Conservation (phyloP, 2,888 invertebrate genomes). For the Mactromeris polynyma region DNA sequence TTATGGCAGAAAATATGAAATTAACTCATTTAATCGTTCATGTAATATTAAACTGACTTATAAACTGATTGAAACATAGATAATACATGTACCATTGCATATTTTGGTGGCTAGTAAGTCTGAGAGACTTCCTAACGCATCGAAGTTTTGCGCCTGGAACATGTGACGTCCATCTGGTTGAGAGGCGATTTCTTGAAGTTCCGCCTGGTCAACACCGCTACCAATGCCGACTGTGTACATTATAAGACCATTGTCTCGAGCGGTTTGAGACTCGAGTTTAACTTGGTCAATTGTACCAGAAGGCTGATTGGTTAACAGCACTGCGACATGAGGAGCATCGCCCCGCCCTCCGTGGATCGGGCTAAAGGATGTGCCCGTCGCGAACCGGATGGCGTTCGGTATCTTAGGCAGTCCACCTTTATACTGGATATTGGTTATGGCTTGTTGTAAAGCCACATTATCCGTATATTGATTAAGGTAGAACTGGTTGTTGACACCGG, state of each 20-base stretch:
- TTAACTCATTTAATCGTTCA: too few species aligned
- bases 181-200: slow-evolving; percentile 77
- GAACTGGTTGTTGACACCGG: slow-evolving; percentile 76
- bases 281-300: slow-evolving; percentile 75
- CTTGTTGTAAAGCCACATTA: slow-evolving; percentile 68
- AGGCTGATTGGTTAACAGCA: slow-evolving; percentile 76
- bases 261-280: slow-evolving; percentile 75
- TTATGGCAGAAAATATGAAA: too few species aligned
- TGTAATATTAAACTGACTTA: too few species aligned
- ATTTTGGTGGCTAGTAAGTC: slow-evolving; percentile 71
- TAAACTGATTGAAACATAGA: too few species aligned
- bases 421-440: slow-evolving; percentile 74
- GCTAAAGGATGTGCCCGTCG: slow-evolving; percentile 77
- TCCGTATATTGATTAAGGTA: slow-evolving; percentile 75
- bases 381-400: slow-evolving; percentile 77
- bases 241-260: slow-evolving; percentile 75
- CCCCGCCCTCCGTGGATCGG: slow-evolving; percentile 77
- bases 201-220: slow-evolving; percentile 69
- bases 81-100: slow-evolving; percentile 71
- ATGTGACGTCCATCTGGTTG: slow-evolving; percentile 73
- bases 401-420: slow-evolving; percentile 74
- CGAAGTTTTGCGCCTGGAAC: slow-evolving; percentile 71
- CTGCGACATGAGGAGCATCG: slow-evolving; percentile 74
- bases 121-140: slow-evolving; percentile 68
- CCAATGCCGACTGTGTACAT: slow-evolving; percentile 76